Evolutionary conservation across 1,140 invertebrate genomes (phyloP).

Genomic region (Cataglyphis hispanica): DNA sequence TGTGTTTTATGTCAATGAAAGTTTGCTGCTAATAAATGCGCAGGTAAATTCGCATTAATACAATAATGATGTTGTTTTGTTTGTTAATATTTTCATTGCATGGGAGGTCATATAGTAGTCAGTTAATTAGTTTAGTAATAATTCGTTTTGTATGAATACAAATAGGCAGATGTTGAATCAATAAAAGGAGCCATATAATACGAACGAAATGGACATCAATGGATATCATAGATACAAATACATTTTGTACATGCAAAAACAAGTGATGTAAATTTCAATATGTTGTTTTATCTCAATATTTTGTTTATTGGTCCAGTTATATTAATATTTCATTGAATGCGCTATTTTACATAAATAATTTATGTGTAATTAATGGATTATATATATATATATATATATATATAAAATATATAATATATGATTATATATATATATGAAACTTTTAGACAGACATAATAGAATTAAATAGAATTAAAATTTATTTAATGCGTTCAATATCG

Average conservation of each 20-base stretch:
- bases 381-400: no score
- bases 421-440: neutral
- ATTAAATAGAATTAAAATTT: constrained; percentile 16
- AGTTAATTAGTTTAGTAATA: constrained; percentile 71
- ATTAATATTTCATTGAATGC: constrained; percentile 14
- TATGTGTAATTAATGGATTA: neutral
- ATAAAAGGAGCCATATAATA: constrained; percentile 19
- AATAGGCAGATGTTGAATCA: neutral
- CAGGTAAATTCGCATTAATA: constrained; percentile 65
- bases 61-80: constrained; percentile 70
- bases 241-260: neutral
- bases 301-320: constrained; percentile 17
- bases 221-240: neutral
- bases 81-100: constrained; percentile 71
- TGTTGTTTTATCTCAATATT: constrained; percentile 26
- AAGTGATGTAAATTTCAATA: constrained; percentile 9
- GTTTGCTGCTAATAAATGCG: constrained; percentile 28
- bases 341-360: constrained; percentile 5
- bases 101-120: constrained; percentile 54
- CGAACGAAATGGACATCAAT: neutral
- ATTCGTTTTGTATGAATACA: constrained; percentile 15
- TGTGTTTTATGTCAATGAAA: neutral
- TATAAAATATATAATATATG: no score
- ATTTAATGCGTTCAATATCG: neutral
- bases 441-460: neutral